A percentile compares a stretch with the other conserved stretches of the same genome.
Evolutionary conservation across 2,888 invertebrate species (phyloP).

Genomic region (Phanerotoma sp.): DNA sequence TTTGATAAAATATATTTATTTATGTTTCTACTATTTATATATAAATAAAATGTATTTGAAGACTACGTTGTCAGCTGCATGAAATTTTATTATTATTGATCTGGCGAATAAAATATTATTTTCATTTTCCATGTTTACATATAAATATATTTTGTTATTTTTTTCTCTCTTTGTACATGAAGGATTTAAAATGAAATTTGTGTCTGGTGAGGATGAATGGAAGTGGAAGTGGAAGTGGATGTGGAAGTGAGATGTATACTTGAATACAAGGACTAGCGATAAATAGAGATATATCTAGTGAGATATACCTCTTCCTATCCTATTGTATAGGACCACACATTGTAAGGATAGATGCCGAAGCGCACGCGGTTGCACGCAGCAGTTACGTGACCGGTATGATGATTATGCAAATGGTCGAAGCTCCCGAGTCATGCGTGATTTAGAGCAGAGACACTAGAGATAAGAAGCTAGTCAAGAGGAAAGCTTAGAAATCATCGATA

Average conservation of each 20-base stretch:
- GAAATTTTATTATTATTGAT: too few species aligned
- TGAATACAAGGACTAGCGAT: not conserved
- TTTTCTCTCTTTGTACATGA: not conserved
- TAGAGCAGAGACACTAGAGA: constrained; percentile 26
- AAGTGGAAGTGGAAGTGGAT: not conserved
- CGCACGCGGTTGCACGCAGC: constrained; percentile 26
- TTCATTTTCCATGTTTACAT: too few species aligned
- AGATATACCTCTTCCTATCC: too few species aligned
- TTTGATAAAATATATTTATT: too few species aligned
- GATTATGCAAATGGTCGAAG: constrained; percentile 27
- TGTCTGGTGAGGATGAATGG: too few species aligned
- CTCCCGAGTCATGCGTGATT: constrained; percentile 27
- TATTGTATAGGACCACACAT: constrained; percentile 9
- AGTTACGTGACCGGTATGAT: constrained; percentile 23
- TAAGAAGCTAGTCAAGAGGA: constrained; percentile 17
- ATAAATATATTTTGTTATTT: too few species aligned
- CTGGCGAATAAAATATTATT: not conserved
- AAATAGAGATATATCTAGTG: not conserved
- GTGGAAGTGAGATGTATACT: constrained; percentile 1
- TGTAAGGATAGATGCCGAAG: constrained; percentile 19
- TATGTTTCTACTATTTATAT: too few species aligned
- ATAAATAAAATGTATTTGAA: too few species aligned
- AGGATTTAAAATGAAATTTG: too few species aligned
- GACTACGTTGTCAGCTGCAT: too few species aligned
- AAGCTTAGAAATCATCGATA: constrained; percentile 8